These are phyloP conservation scores for Verasper variegatus DNA, from an alignment of 2,113 vertebrate species.

Conservation along the genomic window DNA sequence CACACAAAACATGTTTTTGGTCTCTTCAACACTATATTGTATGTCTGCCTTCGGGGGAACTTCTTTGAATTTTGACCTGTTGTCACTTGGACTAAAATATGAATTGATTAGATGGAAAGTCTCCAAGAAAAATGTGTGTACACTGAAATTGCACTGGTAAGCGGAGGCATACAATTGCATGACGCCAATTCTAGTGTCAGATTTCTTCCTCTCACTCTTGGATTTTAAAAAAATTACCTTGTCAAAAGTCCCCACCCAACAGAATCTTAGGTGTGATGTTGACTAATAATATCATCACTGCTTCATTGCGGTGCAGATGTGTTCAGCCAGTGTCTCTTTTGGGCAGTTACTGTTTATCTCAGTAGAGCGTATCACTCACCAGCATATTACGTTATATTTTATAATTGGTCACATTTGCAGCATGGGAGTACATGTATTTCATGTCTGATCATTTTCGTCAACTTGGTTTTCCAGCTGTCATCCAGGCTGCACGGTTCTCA, in stretches of 20 bases:
- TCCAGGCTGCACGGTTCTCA: no score
- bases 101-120: not conserved
- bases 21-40: not conserved
- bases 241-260: not conserved
- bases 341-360: no score
- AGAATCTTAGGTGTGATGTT: not conserved
- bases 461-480: no score
- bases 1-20: not conserved
- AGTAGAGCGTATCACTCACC: no score
- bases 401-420: no score
- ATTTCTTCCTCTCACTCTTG: not conserved
- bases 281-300: not conserved
- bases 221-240: not conserved
- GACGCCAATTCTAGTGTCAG: no score
- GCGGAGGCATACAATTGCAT: no score
- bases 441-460: no score
- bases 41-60: not conserved
- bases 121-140: not conserved
- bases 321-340: not conserved
- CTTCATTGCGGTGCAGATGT: not conserved
- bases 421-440: no score
- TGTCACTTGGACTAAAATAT: not conserved
- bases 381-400: no score
- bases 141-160: no score
- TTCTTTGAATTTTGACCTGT: not conserved